These are phyloP conservation scores for Centropus bengalensis DNA, from an alignment of 2,113 vertebrate genomes.

Conservation along the genomic window DNA sequence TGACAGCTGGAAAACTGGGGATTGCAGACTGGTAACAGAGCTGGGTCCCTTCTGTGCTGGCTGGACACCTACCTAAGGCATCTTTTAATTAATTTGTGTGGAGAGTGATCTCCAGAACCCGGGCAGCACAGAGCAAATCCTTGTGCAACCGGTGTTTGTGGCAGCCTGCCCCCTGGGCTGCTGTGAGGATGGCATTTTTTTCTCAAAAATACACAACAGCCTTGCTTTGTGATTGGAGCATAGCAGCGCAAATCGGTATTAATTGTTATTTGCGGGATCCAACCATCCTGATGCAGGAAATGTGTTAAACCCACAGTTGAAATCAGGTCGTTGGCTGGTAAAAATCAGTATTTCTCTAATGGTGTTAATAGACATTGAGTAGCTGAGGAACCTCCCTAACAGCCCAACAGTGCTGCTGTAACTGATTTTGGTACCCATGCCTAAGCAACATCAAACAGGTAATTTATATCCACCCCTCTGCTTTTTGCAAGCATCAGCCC, in stretches of 20 bases:
- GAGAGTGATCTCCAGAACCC: not conserved
- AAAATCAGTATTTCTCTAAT: not conserved
- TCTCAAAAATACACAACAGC: not conserved
- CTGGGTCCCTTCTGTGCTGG: conserved; percentile 62
- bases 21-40: conserved; percentile 62
- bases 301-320: not conserved
- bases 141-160: accelerated
- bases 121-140: not conserved
- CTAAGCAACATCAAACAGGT: not conserved
- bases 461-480: not conserved
- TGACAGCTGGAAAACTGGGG: conserved; percentile 73
- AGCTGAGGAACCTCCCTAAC: not conserved
- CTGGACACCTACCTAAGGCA: conserved; percentile 55
- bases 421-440: not conserved
- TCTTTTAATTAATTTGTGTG: conserved; percentile 67
- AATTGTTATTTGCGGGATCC: not conserved
- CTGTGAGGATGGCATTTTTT: not conserved
- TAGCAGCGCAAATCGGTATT: not conserved
- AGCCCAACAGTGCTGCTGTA: not conserved
- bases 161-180: not conserved
- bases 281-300: not conserved
- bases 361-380: accelerated
- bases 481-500: not conserved
- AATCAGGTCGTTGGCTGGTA: not conserved
- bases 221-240: not conserved